These are phyloP conservation scores for Macropis europaea DNA, from an alignment of 2,888 invertebrate species.

Conservation along the genomic window DNA sequence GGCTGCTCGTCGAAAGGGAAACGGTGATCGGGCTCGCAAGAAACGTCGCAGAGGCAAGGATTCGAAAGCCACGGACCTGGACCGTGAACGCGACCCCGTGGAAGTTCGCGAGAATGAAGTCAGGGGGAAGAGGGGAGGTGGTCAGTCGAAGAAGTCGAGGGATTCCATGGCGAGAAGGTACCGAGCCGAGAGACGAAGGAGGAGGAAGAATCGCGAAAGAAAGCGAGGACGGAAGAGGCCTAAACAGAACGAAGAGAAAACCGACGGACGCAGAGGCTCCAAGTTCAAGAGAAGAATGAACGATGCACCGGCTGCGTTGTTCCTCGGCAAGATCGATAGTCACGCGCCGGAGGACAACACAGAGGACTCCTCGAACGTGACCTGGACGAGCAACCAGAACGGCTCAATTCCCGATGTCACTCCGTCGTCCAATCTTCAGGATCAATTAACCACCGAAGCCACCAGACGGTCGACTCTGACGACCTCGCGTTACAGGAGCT, in stretches of 20 bases:
- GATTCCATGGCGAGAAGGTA: constrained; percentile 47
- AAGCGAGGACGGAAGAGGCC: constrained; percentile 56
- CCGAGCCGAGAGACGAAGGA: constrained; percentile 55
- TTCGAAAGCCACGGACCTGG: neutral
- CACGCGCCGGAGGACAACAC: neutral
- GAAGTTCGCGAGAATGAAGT: constrained; percentile 56
- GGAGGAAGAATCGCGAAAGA: constrained; percentile 61
- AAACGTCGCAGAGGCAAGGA: constrained; percentile 50
- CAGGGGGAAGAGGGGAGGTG: constrained; percentile 23
- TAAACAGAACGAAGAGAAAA: constrained; percentile 25
- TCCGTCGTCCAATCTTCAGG: constrained; percentile 28
- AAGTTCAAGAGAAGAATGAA: constrained; percentile 50
- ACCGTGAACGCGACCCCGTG: constrained; percentile 5
- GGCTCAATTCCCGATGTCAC: neutral
- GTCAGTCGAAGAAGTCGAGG: constrained; percentile 46
- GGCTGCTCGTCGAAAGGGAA: constrained; percentile 30
- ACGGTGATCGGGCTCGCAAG: constrained; percentile 38
- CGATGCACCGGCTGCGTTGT: constrained; percentile 31
- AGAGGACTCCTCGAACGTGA: constrained; percentile 7
- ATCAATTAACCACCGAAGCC: constrained; percentile 43
- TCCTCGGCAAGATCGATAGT: constrained; percentile 14
- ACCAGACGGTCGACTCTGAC: constrained; percentile 14
- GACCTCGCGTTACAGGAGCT: constrained; percentile 36
- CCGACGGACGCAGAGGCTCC: constrained; percentile 18
- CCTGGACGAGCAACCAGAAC: constrained; percentile 1